These are phyloP conservation scores for Butorides virescens DNA, from an alignment of 2,113 vertebrate genomes.

Conservation along the genomic window DNA sequence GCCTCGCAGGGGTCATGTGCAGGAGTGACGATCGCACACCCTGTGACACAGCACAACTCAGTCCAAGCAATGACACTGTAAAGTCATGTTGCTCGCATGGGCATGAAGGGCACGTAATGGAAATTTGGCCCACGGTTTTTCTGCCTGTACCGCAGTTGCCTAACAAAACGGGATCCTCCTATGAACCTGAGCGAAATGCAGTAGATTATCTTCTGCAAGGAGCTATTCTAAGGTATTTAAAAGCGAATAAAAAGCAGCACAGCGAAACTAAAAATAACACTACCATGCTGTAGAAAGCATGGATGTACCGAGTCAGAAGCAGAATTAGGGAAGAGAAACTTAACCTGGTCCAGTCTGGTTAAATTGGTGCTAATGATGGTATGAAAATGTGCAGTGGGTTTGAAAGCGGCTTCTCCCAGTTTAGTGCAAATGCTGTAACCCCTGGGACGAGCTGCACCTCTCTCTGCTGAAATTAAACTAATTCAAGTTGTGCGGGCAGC, in stretches of 20 bases:
- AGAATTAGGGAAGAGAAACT: neutral
- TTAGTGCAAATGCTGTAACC: neutral
- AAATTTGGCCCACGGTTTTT: neutral
- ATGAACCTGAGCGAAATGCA: neutral
- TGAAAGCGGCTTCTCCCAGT: neutral
- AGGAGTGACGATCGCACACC: fast-evolving
- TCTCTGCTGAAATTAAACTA: fast-evolving
- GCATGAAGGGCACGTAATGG: neutral
- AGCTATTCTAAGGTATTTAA: conserved; percentile 20
- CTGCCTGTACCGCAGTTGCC: neutral
- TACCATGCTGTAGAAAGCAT: neutral
- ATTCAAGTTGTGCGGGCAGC: fast-evolving
- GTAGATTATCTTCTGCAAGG: neutral
- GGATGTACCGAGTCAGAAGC: neutral
- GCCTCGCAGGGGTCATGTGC: fast-evolving
- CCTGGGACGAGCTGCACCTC: neutral
- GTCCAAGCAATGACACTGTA: neutral
- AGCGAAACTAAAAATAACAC: conserved; percentile 30
- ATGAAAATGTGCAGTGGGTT: fast-evolving
- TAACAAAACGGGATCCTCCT: neutral
- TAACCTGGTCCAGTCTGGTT: neutral
- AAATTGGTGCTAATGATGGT: neutral
- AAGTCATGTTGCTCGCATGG: neutral
- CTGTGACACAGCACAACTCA: neutral
- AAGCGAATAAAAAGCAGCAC: conserved; percentile 12